Evolutionary conservation across 2,888 invertebrate genomes (phyloP), one percentile per base, ranked within the genome.

Genomic region (Cantharis rustica): DNA sequence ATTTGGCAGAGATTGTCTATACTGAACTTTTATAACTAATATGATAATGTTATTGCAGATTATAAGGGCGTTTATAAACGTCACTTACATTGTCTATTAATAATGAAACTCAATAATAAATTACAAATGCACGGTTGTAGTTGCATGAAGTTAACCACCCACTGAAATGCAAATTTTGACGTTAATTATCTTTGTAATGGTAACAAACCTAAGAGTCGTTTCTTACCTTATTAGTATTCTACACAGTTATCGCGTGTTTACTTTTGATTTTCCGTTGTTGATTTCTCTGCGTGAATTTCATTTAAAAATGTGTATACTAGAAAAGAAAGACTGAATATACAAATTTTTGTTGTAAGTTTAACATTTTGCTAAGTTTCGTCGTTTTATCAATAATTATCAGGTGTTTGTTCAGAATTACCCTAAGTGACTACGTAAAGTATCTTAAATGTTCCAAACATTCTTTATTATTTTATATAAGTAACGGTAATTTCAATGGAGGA

Each of bases 191-290:
- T 77, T 75, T 70, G 75, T 77, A 77, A 77, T 77, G 74, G 77
- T 77, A 77, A 77, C 77, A 77, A 77, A 77, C 75, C 77, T 75
- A 62, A 77, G 77, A 68, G 72, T 75, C 77, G 75, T 70, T 77
- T 68, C 77, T 82, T 82, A 81, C 81, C 84, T 84, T 81, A 85
- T 86, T 86, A 85, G 84, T 85, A 86, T 86, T 84, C 85, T 77
- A 79, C 80, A 77, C 81, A 79, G 83, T 83, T 81, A 81, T 79
- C 81, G 80, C 83, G 80, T 85, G 85, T 84, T 86, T 86, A 84
- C 84, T 84, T 84, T 84, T 84, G 82, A 84, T 83, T 83, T 82
- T 75, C 79, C 79, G 77, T 72, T 71, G 77, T 75, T 77, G 73
- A 74, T 72, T 72, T 68, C 76, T 75, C 73, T 77, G 69, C 75